phyloP scores from a whole-genome alignment of 2,888 invertebrate species.

The Pseudoips prasinana region DNA sequence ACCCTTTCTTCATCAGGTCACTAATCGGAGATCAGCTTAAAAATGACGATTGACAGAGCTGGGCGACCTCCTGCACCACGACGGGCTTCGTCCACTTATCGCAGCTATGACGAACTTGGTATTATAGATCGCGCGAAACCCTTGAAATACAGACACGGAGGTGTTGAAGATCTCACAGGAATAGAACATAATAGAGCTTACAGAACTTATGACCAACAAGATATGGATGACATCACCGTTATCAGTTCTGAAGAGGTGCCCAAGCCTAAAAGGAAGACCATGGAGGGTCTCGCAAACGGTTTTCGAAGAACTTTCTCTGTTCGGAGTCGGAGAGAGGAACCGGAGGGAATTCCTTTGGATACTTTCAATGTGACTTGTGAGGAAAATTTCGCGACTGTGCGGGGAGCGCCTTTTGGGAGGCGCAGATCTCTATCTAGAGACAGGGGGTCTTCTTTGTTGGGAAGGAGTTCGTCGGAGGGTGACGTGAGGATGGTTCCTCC shows the following conservation, averaged over 20 bases:
- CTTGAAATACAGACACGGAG: constrained; percentile 65
- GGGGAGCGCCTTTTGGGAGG: constrained; percentile 70
- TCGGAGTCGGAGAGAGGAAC: constrained; percentile 57
- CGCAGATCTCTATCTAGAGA: constrained; percentile 75
- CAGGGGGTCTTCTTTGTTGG: constrained; percentile 76
- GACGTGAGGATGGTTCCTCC: constrained; percentile 79
- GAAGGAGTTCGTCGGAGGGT: constrained; percentile 87
- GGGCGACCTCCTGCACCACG: constrained; percentile 71
- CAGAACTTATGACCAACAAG: constrained; percentile 52
- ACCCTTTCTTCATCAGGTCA: constrained; percentile 64
- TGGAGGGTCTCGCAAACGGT: constrained; percentile 70
- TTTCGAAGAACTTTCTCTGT: constrained; percentile 74
- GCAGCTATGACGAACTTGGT: constrained; percentile 75
- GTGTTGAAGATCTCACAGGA: constrained; percentile 67
- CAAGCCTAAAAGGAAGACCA: constrained; percentile 63
- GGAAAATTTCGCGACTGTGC: constrained; percentile 69
- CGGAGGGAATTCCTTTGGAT: constrained; percentile 68
- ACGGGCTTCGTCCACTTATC: constrained; percentile 68
- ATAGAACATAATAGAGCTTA: constrained; percentile 54
- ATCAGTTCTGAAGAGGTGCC: constrained; percentile 74
- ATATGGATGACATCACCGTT: constrained; percentile 72
- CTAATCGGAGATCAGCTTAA: constrained; percentile 41
- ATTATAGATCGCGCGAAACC: constrained; percentile 63
- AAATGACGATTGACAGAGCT: constrained; percentile 73
- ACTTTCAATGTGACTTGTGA: constrained; percentile 62